These are phyloP conservation scores for Cotesia vestalis DNA, from an alignment of 1,140 invertebrate species.

Conservation along the genomic window DNA sequence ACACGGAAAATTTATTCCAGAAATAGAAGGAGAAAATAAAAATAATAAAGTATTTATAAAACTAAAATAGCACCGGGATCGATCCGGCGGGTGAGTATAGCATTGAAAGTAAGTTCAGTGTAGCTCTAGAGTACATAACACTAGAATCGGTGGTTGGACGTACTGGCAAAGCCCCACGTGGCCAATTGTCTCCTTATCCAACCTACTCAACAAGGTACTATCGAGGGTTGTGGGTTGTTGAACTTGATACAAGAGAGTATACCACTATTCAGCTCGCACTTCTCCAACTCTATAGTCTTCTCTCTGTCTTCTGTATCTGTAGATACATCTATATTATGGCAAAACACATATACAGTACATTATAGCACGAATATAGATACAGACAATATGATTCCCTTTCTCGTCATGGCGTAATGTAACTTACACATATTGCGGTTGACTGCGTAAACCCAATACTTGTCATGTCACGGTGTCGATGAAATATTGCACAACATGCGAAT, in stretches of 20 bases:
- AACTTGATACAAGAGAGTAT: conserved; percentile 31
- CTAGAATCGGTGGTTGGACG: too few relatives aligned
- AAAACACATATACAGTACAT: too few relatives aligned
- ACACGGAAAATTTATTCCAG: too few relatives aligned
- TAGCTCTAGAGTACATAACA: too few relatives aligned
- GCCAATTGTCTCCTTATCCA: conserved; percentile 21
- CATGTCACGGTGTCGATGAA: conserved; percentile 7
- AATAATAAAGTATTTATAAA: too few relatives aligned
- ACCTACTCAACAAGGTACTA: not conserved
- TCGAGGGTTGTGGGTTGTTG: conserved; percentile 28
- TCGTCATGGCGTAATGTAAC: not conserved
- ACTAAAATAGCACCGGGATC: too few relatives aligned
- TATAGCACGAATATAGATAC: too few relatives aligned
- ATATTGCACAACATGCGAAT: conserved; percentile 17
- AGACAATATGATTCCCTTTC: not conserved
- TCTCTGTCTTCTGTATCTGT: not conserved
- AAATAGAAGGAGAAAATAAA: too few relatives aligned
- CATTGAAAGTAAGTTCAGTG: too few relatives aligned
- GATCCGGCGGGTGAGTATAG: too few relatives aligned
- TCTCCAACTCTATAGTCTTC: not conserved
- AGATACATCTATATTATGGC: too few relatives aligned
- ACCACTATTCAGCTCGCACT: not conserved
- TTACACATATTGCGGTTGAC: not conserved
- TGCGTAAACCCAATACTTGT: conserved; percentile 13
- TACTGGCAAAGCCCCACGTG: conserved; percentile 14